A percentile compares a stretch with the other conserved stretches of the same genome.
Conservation (phyloP, 2,888 invertebrate species). For the Lasioglossum malachurum region DNA sequence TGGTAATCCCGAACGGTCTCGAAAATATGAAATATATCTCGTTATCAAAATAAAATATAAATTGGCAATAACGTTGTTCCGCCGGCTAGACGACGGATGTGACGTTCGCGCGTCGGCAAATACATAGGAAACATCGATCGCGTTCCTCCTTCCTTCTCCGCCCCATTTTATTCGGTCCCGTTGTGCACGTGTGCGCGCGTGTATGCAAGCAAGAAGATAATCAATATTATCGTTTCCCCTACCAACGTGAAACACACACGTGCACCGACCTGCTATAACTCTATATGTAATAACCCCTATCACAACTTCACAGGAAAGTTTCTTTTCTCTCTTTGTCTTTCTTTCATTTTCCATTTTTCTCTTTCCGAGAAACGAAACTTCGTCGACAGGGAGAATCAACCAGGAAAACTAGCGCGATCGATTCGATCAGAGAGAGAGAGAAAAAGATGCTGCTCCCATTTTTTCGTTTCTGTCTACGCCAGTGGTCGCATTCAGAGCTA, state of each 20-base stretch:
- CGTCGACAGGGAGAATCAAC: slow-evolving; percentile 2
- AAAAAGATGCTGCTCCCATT: not conserved
- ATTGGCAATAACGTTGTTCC: slow-evolving; percentile 78
- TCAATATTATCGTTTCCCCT: slow-evolving; percentile 42
- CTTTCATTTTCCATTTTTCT: not conserved
- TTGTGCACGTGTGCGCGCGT: slow-evolving; percentile 5
- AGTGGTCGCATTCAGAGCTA: not conserved
- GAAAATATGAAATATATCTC: slow-evolving; percentile 77
- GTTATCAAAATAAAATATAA: slow-evolving; percentile 83
- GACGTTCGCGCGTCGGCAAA: slow-evolving; percentile 70
- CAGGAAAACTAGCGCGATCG: not conserved
- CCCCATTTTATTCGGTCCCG: slow-evolving; percentile 2
- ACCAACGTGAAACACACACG: not conserved
- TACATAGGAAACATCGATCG: slow-evolving; percentile 75
- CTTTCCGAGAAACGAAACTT: slow-evolving; percentile 20
- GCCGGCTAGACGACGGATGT: slow-evolving; percentile 62
- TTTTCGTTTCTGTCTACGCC: not conserved
- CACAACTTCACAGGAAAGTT: slow-evolving; percentile 42
- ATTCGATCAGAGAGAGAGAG: slow-evolving; percentile 4
- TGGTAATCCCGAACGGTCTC: slow-evolving; percentile 62
- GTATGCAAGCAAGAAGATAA: slow-evolving; percentile 26
- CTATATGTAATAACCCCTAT: slow-evolving; percentile 26
- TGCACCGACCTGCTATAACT: not conserved
- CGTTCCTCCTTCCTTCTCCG: slow-evolving; percentile 61
- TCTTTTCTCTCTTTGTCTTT: not conserved